Percentiles rank a stretch among this genome's conserved stretches.
These are phyloP conservation scores for Drosophila truncata DNA, from an alignment of 1,140 invertebrate species.

Conservation along the genomic window DNA sequence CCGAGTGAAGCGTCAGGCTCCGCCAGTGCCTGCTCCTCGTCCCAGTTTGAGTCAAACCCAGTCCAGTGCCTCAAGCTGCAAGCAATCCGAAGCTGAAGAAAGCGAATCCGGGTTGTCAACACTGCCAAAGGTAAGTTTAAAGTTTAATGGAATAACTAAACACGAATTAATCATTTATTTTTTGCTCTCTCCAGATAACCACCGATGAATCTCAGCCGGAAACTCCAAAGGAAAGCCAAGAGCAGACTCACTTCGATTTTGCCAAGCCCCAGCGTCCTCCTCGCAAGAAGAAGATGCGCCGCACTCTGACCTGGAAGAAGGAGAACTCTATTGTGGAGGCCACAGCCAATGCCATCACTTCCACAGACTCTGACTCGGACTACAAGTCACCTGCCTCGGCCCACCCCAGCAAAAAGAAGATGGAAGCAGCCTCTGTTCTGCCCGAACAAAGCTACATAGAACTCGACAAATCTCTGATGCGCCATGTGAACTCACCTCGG, in stretches of 20 bases:
- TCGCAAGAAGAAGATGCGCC: conserved; percentile 84
- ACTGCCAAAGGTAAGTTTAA: conserved; percentile 70
- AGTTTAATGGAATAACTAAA: background rate
- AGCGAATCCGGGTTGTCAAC: conserved; percentile 77
- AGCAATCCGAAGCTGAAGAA: conserved; percentile 74
- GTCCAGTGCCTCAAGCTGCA: conserved; percentile 56
- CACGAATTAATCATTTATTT: background rate
- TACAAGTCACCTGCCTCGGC: conserved; percentile 29
- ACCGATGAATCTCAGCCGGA: conserved; percentile 79
- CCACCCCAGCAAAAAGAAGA: conserved; percentile 52
- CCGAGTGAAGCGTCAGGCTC: conserved; percentile 55
- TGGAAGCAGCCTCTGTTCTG: background rate
- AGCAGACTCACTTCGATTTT: conserved; percentile 55
- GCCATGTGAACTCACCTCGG: conserved; percentile 66
- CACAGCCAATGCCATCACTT: conserved; percentile 59
- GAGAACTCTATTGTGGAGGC: conserved; percentile 76
- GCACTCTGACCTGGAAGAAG: conserved; percentile 79
- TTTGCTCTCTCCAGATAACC: conserved; percentile 51
- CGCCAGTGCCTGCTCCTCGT: conserved; percentile 63
- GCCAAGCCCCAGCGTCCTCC: conserved; percentile 64
- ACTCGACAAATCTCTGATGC: conserved; percentile 68
- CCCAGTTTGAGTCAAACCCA: conserved; percentile 42
- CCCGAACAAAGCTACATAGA: conserved; percentile 69
- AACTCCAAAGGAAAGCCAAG: conserved; percentile 16
- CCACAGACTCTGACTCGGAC: conserved; percentile 75